Evolutionary conservation across 2,113 vertebrate genomes (phyloP).

Genomic region (Odontesthes bonariensis): DNA sequence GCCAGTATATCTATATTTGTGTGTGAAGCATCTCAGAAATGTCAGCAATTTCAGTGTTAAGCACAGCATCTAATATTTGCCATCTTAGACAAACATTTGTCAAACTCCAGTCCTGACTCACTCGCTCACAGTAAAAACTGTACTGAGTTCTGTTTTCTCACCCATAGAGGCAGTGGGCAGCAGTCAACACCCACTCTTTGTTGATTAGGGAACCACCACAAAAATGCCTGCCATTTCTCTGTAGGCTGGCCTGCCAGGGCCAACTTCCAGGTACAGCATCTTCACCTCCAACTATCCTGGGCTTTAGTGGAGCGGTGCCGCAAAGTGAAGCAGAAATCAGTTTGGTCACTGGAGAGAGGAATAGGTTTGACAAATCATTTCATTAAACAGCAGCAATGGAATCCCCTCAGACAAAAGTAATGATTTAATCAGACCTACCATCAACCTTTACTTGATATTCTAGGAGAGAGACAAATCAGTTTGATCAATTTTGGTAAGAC

Average conservation of each 20-base stretch:
- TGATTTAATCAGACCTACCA: conserved; percentile 31
- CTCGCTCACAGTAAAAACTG: not conserved
- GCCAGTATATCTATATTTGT: not conserved
- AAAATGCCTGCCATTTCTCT: conserved; percentile 33
- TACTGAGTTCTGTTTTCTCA: not conserved
- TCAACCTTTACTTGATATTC: conserved; percentile 53
- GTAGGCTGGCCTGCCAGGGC: conserved; percentile 82
- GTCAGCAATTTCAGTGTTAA: not conserved
- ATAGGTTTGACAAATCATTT: not conserved
- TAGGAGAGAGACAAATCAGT: not conserved
- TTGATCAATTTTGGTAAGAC: not conserved
- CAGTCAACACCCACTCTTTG: conserved; percentile 80
- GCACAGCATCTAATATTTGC: conserved; percentile 5
- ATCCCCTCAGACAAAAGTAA: not conserved
- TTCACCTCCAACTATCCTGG: conserved; percentile 79
- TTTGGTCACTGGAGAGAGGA: not conserved
- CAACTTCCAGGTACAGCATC: conserved; percentile 63
- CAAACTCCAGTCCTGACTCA: not conserved
- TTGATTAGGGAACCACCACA: conserved; percentile 82
- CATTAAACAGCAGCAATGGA: not conserved
- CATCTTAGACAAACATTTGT: not conserved
- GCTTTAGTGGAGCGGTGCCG: conserved; percentile 50
- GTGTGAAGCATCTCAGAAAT: not conserved
- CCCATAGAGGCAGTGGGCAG: conserved; percentile 77
- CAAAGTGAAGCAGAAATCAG: conserved; percentile 12